phyloP scores from a whole-genome alignment of 2,797 vertebrate species.

The Syndactyla subalaris region DNA sequence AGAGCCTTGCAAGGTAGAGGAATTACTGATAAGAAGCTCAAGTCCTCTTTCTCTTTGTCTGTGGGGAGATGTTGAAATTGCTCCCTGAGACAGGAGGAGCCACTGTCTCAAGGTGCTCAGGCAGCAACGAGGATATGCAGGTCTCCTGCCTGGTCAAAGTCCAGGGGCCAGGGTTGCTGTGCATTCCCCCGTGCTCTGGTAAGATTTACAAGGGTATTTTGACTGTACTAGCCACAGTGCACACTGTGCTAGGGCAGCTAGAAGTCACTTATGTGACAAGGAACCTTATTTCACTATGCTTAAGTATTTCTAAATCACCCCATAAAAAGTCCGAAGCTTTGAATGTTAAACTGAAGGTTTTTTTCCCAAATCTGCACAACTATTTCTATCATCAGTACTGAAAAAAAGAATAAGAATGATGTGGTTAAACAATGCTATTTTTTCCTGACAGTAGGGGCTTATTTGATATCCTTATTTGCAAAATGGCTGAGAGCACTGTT shows the following conservation, averaged over 20 bases:
- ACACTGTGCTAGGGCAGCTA: background rate
- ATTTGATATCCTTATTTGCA: background rate
- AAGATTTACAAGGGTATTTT: background rate
- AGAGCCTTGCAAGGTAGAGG: background rate
- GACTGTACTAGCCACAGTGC: background rate
- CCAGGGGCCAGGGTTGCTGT: rapidly evolving
- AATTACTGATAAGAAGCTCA: background rate
- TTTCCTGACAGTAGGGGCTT: background rate
- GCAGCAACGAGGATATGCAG: background rate
- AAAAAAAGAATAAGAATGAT: background rate
- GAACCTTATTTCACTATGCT: background rate
- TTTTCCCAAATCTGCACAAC: rapidly evolving
- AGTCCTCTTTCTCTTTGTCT: background rate
- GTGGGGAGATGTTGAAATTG: background rate
- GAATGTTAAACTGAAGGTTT: background rate
- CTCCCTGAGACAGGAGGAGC: background rate
- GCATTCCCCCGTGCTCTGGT: rapidly evolving
- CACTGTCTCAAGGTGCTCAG: rapidly evolving
- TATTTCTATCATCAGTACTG: background rate
- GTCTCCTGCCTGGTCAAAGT: background rate
- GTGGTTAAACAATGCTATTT: background rate
- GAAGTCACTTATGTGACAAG: background rate
- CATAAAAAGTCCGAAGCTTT: rapidly evolving
- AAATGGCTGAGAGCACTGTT: background rate
- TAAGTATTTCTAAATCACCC: background rate